Conservation (phyloP, 2,113 vertebrate genomes). For the Rhabdomys dilectus region DNA sequence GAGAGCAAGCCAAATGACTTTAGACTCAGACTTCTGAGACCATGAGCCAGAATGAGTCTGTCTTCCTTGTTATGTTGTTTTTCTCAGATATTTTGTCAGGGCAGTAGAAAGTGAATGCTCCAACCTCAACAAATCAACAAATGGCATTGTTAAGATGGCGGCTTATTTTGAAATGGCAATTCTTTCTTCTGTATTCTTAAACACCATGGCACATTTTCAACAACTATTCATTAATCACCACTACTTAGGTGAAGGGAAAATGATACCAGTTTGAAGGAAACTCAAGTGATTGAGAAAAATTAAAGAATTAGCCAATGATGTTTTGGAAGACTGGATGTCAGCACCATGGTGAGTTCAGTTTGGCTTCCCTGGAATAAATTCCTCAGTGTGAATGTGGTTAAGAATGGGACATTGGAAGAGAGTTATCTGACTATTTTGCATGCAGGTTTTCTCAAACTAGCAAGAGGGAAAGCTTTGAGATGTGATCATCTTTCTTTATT, state of each 20-base stretch:
- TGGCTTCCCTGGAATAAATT: background rate
- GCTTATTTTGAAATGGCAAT: background rate
- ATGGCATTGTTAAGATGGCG: background rate
- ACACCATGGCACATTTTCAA: background rate
- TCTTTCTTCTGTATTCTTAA: slow-evolving; percentile 6
- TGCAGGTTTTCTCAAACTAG: background rate
- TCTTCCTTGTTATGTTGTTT: background rate
- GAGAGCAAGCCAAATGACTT: background rate
- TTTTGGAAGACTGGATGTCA: background rate
- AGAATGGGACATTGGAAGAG: background rate
- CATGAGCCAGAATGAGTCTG: background rate
- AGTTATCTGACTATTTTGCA: background rate
- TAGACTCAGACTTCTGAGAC: background rate
- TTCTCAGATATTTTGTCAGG: background rate
- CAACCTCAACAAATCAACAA: background rate
- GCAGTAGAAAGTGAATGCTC: background rate
- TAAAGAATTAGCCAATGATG: background rate
- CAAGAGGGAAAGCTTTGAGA: background rate
- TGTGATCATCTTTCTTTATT: background rate
- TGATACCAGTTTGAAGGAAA: background rate
- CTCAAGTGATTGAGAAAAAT: background rate
- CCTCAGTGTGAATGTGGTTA: background rate
- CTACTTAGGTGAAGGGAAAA: background rate
- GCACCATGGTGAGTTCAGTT: background rate
- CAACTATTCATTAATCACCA: background rate